Evolutionary conservation across 2,888 invertebrate species (phyloP).

Genomic region (Andrena bucephala): DNA sequence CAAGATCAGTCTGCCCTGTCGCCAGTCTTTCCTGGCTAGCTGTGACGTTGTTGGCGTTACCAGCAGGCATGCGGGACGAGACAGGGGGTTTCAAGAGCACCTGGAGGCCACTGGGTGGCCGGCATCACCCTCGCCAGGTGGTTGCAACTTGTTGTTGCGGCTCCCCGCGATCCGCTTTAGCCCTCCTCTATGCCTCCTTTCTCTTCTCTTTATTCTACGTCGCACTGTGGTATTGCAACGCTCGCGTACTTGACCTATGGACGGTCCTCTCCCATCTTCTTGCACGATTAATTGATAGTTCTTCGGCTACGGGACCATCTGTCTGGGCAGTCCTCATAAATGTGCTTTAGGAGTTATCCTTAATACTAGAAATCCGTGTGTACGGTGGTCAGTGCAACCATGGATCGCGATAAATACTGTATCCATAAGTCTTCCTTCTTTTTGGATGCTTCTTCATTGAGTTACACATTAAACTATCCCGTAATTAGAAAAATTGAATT

Average conservation of each 20-base stretch:
- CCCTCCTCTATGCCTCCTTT: constrained; percentile 45
- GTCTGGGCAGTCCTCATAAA: not conserved
- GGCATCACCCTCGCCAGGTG: constrained; percentile 79
- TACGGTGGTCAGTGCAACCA: not conserved
- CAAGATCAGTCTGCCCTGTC: not conserved
- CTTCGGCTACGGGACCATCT: not conserved
- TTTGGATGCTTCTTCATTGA: not conserved
- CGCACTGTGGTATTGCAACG: constrained; percentile 11
- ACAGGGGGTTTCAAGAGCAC: constrained; percentile 77
- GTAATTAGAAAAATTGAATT: not conserved
- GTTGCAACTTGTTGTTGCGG: constrained; percentile 82
- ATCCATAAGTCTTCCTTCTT: not conserved
- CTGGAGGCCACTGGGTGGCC: constrained; percentile 80
- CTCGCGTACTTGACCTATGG: constrained; percentile 9
- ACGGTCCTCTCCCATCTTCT: not conserved
- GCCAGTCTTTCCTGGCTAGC: constrained; percentile 10
- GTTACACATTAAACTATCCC: not conserved
- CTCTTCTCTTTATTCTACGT: constrained; percentile 5
- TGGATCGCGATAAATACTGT: not conserved
- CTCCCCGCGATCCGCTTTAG: constrained; percentile 69
- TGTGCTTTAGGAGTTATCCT: not conserved
- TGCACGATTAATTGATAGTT: not conserved
- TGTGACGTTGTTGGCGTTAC: constrained; percentile 30
- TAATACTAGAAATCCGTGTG: not conserved
- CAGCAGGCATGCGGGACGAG: constrained; percentile 66